Percentiles rank a stretch among this genome's conserved stretches.
Evolutionary conservation across 2,888 invertebrate genomes (phyloP).

Genomic region (Alloplasta piceator): DNA sequence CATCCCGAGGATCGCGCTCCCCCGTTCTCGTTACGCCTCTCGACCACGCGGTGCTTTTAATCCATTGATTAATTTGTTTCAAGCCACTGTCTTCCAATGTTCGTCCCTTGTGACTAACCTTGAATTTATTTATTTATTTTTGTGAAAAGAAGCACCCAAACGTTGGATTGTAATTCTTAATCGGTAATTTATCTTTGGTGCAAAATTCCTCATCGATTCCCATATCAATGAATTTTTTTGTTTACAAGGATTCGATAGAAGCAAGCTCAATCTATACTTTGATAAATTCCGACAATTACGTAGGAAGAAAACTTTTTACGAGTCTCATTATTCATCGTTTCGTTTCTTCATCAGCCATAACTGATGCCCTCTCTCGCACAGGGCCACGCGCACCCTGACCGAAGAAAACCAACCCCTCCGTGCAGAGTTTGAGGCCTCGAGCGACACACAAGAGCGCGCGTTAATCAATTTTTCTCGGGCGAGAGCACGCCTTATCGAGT

Average conservation of each 20-base stretch:
- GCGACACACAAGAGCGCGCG: constrained; percentile 55
- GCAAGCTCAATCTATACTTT: constrained; percentile 2
- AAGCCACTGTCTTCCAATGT: constrained; percentile 53
- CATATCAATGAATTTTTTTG: background rate
- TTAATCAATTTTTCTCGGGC: constrained; percentile 78
- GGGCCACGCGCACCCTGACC: constrained; percentile 40
- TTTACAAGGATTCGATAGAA: constrained; percentile 3
- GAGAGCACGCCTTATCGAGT: constrained; percentile 59
- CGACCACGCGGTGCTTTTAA: constrained; percentile 56
- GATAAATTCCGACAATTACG: background rate
- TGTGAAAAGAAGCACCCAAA: too few relatives aligned
- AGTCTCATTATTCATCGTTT: constrained; percentile 16
- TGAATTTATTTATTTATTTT: too few relatives aligned
- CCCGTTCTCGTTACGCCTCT: constrained; percentile 40
- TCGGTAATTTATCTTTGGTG: background rate
- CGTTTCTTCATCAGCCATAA: constrained; percentile 69
- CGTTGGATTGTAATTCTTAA: too few relatives aligned
- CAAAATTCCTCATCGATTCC: background rate
- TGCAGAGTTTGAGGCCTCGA: constrained; percentile 60
- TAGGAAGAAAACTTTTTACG: constrained; percentile 2
- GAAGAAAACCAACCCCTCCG: constrained; percentile 45
- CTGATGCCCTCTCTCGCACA: constrained; percentile 75
- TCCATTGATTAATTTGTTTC: constrained; percentile 67
- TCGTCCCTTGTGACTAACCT: constrained; percentile 66
- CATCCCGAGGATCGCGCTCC: constrained; percentile 37